These are phyloP conservation scores for Drosophila nr. perissopoda DNA, from an alignment of 2,888 invertebrate genomes.

Conservation along the genomic window DNA sequence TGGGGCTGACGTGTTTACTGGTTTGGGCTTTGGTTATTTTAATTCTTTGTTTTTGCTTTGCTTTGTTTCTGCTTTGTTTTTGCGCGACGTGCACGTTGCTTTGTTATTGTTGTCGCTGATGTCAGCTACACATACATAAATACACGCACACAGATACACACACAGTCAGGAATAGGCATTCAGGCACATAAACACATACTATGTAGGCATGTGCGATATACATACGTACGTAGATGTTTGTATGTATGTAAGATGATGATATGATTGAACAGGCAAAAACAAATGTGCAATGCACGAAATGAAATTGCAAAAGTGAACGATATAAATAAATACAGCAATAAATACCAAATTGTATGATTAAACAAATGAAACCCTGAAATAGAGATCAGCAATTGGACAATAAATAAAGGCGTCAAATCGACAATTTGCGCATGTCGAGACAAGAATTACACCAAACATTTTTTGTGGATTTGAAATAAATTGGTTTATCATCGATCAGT, in stretches of 20 bases:
- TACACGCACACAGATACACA: constrained; percentile 5
- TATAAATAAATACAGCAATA: constrained; percentile 16
- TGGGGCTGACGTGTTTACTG: constrained; percentile 73
- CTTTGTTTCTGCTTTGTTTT: constrained; percentile 50
- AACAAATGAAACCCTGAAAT: constrained; percentile 14
- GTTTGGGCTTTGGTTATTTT: constrained; percentile 54
- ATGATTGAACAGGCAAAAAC: constrained; percentile 36
- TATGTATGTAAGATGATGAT: neutral
- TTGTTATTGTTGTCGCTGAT: constrained; percentile 78
- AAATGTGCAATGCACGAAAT: constrained; percentile 53
- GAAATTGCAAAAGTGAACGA: constrained; percentile 36
- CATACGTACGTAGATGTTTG: neutral
- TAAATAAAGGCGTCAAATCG: neutral
- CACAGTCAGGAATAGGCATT: neutral
- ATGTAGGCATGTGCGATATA: constrained; percentile 53
- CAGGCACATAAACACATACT: constrained; percentile 8
- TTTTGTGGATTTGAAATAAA: constrained; percentile 17
- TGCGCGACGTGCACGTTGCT: constrained; percentile 66
- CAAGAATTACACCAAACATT: neutral
- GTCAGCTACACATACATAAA: constrained; percentile 59
- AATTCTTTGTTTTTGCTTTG: constrained; percentile 22
- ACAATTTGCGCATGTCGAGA: neutral
- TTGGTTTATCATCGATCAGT: no score
- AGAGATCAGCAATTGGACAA: constrained; percentile 14
- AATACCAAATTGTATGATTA: constrained; percentile 27